Evolutionary conservation across 1,140 invertebrate genomes (phyloP).

Genomic region (Muscidifurax raptorellus): DNA sequence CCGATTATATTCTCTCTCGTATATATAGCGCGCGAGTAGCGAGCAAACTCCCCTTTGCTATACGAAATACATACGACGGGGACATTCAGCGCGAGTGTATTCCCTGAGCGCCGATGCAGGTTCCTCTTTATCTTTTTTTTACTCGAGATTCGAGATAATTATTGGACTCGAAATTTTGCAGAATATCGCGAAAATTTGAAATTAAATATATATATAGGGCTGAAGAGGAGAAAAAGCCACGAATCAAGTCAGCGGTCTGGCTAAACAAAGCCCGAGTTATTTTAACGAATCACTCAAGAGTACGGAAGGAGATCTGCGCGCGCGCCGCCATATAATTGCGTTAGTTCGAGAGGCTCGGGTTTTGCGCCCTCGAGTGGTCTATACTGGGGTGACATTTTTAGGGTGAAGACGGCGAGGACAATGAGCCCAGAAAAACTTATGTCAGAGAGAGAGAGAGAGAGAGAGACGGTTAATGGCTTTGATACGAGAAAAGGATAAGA

Average conservation of each 20-base stretch:
- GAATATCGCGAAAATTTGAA: too few species aligned
- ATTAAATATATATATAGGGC: too few species aligned
- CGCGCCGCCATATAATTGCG: constrained; percentile 64
- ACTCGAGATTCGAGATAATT: background rate
- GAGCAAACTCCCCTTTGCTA: constrained; percentile 21
- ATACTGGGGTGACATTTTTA: constrained; percentile 66
- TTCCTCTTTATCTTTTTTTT: constrained; percentile 32
- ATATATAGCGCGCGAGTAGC: too few species aligned
- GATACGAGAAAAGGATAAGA: constrained; percentile 71
- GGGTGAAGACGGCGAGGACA: constrained; percentile 56
- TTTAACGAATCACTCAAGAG: constrained; percentile 69
- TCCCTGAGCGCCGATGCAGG: constrained; percentile 55
- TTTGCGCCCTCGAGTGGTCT: constrained; percentile 54
- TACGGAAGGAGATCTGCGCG: constrained; percentile 47
- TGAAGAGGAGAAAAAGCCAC: background rate
- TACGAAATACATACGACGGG: constrained; percentile 64
- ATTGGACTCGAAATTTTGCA: background rate
- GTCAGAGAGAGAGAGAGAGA: constrained; percentile 28
- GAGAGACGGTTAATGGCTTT: constrained; percentile 70
- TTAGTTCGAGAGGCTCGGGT: constrained; percentile 65
- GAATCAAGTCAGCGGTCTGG: background rate
- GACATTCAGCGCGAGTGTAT: constrained; percentile 24
- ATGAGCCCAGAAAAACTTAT: constrained; percentile 1
- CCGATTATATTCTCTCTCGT: constrained; percentile 53
- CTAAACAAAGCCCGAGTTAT: constrained; percentile 42